Evolutionary conservation across 2,113 vertebrate genomes (phyloP), one percentile per base, ranked within the genome.

Genomic region (Hippolais icterina): DNA sequence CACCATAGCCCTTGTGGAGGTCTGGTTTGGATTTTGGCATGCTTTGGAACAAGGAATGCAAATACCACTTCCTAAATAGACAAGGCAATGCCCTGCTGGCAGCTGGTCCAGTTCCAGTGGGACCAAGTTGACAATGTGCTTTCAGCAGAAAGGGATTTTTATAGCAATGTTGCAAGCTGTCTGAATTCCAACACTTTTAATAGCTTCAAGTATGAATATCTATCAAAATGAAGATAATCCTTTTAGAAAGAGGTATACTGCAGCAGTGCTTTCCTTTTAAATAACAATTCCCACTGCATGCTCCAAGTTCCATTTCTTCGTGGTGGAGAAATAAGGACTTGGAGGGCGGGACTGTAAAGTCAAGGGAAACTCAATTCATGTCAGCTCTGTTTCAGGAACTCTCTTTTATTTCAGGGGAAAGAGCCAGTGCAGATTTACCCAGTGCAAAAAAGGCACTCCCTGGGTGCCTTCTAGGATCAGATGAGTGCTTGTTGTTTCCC

Each of bases 1-100:
- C 9, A 19, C 3, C 11, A 10, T 8, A 44, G 6, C 19, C 5
- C 3, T 7, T 1, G 0, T 50, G 20, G 46, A 56, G 17, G 27
- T 79, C 20, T 70, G 46, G 4, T 83, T 59, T 46, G 37, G 17
- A 29, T 75, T 77, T 74, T 65, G 35, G 44, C 52, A 16, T 29
- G 12, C 22, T 80, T 87, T 80, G 64, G 33, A 61, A 33, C 6
- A 71, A 28, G 37, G 21, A 80, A 61, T 42, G 25, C 11, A 65
- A 56, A 88, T 15, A 24, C 2, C 3, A 8, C 7, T 46, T 83
- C 19, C 16, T 17, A 64, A 21, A 8, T 46, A 9, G 57, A 52
- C 68, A 25, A 60, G 52, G 25, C 21, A 70, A 22, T 53, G 20
- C 9, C 31, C 15, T 83, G 8, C 25, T 88, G 25, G 17, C 12